phyloP scores from a whole-genome alignment of 2,113 vertebrate genomes.

The Xerus inauris region DNA sequence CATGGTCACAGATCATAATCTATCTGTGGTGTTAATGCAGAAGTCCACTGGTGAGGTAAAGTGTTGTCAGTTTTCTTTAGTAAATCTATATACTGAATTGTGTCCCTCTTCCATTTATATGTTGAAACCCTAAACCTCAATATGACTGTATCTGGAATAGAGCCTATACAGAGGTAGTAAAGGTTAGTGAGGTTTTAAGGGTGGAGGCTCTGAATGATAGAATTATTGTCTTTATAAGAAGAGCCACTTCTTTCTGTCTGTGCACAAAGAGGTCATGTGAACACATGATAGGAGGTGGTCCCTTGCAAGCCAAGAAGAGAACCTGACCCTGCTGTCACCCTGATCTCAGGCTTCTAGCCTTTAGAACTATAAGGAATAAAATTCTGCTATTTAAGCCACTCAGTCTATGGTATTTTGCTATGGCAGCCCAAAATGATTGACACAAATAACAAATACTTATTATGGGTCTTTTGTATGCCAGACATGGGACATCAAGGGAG shows the following conservation, averaged over 20 bases:
- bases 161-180: not conserved
- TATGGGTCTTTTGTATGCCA: conserved; percentile 15
- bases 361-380: not conserved
- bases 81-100: not conserved
- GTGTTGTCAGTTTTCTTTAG: conserved; percentile 50
- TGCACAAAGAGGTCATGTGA: not conserved
- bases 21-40: not conserved
- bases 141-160: not conserved
- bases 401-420: not conserved
- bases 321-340: not conserved
- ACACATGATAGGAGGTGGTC: not conserved
- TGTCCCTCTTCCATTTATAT: not conserved
- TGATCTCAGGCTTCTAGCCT: not conserved
- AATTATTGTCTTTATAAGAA: not conserved
- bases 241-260: not conserved
- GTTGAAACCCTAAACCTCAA: not conserved
- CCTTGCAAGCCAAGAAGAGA: not conserved
- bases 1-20: not conserved
- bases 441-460: not conserved
- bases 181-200: not conserved
- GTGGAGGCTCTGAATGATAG: not conserved
- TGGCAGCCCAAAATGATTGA: not conserved
- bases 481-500: not conserved
- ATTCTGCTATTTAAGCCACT: not conserved
- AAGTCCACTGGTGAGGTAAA: not conserved